A percentile compares a stretch with the other conserved stretches of the same genome.
Conservation (phyloP, 2,888 invertebrate species). For the Hypercompe scribonia region DNA sequence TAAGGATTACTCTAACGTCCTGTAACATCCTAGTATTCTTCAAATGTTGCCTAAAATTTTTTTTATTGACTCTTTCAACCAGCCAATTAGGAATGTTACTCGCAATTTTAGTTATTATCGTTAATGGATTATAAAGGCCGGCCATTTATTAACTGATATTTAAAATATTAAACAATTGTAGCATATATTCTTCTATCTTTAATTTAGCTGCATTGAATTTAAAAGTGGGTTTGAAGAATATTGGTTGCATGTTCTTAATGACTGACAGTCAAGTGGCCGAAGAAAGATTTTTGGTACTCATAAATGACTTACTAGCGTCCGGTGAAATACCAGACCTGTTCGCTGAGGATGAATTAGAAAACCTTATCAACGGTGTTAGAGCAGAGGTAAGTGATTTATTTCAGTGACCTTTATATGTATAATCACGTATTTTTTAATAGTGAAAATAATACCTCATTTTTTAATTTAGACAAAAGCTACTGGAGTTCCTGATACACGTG, state of each 20-base stretch:
- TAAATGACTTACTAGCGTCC: constrained; percentile 97
- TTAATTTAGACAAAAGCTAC: constrained; percentile 89
- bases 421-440: too few species aligned
- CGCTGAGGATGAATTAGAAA: constrained; percentile 96
- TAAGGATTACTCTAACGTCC: too few species aligned
- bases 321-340: constrained; percentile 97
- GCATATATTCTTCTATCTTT: too few species aligned
- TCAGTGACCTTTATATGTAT: too few species aligned
- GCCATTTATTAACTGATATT: neutral
- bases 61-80: too few species aligned
- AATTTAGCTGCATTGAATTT: constrained; percentile 90
- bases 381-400: too few species aligned
- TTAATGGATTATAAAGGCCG: too few species aligned
- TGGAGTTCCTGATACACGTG: constrained; percentile 94
- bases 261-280: constrained; percentile 97
- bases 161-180: neutral
- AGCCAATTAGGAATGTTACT: too few species aligned
- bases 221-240: constrained; percentile 94
- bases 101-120: too few species aligned
- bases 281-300: constrained; percentile 95
- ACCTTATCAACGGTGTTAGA: constrained; percentile 91
- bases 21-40: too few species aligned
- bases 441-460: constrained; percentile 15
- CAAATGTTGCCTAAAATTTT: too few species aligned
- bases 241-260: constrained; percentile 95